Evolutionary conservation across 1,140 invertebrate genomes (phyloP).

Genomic region (Littorina saxatilis): DNA sequence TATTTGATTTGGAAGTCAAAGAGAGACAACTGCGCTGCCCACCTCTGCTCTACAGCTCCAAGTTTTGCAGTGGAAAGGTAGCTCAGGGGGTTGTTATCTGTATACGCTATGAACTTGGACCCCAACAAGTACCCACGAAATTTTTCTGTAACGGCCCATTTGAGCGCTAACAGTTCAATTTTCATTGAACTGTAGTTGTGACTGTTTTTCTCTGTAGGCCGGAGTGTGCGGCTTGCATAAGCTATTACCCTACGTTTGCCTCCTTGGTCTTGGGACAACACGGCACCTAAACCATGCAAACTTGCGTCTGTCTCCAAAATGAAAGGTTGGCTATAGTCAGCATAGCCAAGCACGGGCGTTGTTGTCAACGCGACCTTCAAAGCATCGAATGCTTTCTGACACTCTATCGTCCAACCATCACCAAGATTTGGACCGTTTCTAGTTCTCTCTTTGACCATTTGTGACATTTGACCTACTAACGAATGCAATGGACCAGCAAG

Average conservation of each 20-base stretch:
- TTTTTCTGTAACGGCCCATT: background rate
- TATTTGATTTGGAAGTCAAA: background rate
- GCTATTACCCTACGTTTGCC: constrained; percentile 36
- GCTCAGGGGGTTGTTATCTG: background rate
- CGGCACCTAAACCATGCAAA: constrained; percentile 23
- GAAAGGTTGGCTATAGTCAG: constrained; percentile 48
- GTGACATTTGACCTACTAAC: background rate
- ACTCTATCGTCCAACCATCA: background rate
- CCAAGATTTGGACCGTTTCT: background rate
- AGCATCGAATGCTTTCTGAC: background rate
- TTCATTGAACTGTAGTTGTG: background rate
- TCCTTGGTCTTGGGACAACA: constrained; percentile 57
- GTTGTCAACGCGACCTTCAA: constrained; percentile 34
- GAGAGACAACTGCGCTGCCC: background rate
- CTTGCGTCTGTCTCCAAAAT: constrained; percentile 55
- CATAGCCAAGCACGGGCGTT: constrained; percentile 48
- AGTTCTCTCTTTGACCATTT: background rate
- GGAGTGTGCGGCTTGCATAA: constrained; percentile 47
- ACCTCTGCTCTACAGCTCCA: too few relatives aligned
- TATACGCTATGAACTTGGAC: constrained; percentile 38
- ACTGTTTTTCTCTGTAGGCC: background rate
- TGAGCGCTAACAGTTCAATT: background rate
- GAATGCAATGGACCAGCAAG: constrained; percentile 63
- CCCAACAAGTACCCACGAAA: background rate
- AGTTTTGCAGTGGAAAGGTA: background rate